Conservation (phyloP, 2,888 invertebrate genomes). For the Eudasyphora cyanicolor region DNA sequence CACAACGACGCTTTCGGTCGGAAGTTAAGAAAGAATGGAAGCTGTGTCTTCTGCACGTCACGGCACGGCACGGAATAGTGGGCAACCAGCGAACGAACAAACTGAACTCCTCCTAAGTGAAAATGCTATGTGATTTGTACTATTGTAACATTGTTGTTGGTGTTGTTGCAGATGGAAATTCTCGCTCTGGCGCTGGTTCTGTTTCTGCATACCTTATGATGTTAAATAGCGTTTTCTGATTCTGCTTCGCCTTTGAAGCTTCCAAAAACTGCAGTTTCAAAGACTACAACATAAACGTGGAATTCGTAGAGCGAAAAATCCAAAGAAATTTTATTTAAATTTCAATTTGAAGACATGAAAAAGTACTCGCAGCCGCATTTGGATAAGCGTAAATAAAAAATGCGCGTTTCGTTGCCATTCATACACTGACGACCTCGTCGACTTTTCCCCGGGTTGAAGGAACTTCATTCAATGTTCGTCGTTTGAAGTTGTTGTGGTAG, state of each 20-base stretch:
- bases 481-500: background rate
- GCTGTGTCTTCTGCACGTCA: no score
- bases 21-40: slow-evolving; percentile 40
- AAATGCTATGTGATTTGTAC: background rate
- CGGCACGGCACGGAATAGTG: slow-evolving; percentile 26
- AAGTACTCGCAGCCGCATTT: background rate
- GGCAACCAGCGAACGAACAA: no score
- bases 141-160: background rate
- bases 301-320: no score
- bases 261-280: no score
- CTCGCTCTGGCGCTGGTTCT: slow-evolving; percentile 5
- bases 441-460: background rate
- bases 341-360: slow-evolving; percentile 46
- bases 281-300: no score
- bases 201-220: slow-evolving; percentile 52
- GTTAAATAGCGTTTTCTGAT: background rate
- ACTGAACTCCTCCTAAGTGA: slow-evolving; percentile 1
- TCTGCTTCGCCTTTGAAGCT: background rate
- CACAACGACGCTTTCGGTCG: slow-evolving; percentile 44
- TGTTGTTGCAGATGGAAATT: no score
- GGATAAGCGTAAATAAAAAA: background rate
- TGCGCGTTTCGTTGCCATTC: background rate
- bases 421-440: slow-evolving; percentile 13
- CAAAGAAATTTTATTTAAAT: slow-evolving; percentile 56
- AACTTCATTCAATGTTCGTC: background rate